phyloP scores from a whole-genome alignment of 1,140 invertebrate species.

The Heliconius hermathena region DNA sequence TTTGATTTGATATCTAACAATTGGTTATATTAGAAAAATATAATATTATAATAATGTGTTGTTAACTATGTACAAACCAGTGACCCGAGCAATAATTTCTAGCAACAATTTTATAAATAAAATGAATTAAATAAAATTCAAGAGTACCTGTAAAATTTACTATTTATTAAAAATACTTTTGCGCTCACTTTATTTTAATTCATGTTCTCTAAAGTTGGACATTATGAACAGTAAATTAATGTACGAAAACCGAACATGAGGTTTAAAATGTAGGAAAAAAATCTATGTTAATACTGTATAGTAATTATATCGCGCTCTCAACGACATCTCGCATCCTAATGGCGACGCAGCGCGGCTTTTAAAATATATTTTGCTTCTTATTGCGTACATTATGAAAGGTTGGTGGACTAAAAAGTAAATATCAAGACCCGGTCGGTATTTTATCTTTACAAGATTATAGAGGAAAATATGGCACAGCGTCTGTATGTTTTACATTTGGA shows the following conservation, averaged over 20 bases:
- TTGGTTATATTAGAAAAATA: too few species aligned
- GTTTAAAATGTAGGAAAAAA: background rate
- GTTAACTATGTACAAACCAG: too few species aligned
- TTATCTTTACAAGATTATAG: too few species aligned
- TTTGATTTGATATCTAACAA: too few species aligned
- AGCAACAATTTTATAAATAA: conserved; percentile 20
- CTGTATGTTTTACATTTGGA: too few species aligned
- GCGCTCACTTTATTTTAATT: conserved; percentile 18
- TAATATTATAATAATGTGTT: too few species aligned
- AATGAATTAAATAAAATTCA: conserved; percentile 17
- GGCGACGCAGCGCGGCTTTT: background rate
- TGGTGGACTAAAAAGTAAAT: background rate
- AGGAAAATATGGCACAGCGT: too few species aligned
- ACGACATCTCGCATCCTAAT: background rate
- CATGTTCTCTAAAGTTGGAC: conserved; percentile 6
- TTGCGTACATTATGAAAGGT: background rate
- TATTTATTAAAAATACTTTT: conserved; percentile 36
- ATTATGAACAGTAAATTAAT: background rate
- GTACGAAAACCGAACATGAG: background rate
- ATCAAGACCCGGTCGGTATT: too few species aligned
- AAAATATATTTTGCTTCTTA: background rate
- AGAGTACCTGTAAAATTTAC: conserved; percentile 26
- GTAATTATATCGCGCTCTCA: background rate
- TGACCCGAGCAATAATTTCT: too few species aligned
- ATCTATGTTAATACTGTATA: background rate